Evolutionary conservation across 2,113 vertebrate genomes (phyloP), one percentile per base, ranked within the genome.

Genomic region (Eretmochelys imbricata): DNA sequence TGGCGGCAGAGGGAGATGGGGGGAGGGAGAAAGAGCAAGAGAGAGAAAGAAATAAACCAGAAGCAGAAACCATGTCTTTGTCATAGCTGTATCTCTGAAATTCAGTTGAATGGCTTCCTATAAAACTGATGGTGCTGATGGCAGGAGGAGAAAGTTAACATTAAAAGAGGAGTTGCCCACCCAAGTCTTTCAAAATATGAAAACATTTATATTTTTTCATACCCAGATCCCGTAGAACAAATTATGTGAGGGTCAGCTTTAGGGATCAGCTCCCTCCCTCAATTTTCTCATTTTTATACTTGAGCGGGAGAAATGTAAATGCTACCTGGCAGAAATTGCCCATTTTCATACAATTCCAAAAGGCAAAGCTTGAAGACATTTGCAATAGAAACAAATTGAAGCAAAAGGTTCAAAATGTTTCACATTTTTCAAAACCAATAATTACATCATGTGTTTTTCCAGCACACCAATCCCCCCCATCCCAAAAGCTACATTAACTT

Each of bases 341-440:
- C 6, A 78, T 94, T 88, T 84, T 85, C 93, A 86, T n/a, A n/a
- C 27, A 50, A 29, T 53, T 95, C 72, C 53, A 93, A 16, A n/a
- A 48, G 54, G 6, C 1, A 89, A 69, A 87, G 46, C 3, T 16
- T 89, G 88, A 82, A 90, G 94, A 79, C 48, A 83, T 72, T 46
- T 91, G 50, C 59, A 91, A 84, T 5, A 84, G 25, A 82, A 12
- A 87, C 8, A 91, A 29, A 51, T 6, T 11, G 17, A 50, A 93
- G 81, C 10, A 93, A 84, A 53, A 89, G 29, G 4, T 49, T 3
- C 35, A 90, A 51, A 54, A 65, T 42, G 50, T n/a, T 80, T 2
- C 17, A 59, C 9, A 3, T 11, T 80, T 29, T 50, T 87, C 69
- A 93, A 79, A 94, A 85, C 0, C 0, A 81, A 88, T 19, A 0